A percentile compares a stretch with the other conserved stretches of the same genome.
Conservation (phyloP, 2,888 invertebrate species). For the Flabesymbios commensalis region DNA sequence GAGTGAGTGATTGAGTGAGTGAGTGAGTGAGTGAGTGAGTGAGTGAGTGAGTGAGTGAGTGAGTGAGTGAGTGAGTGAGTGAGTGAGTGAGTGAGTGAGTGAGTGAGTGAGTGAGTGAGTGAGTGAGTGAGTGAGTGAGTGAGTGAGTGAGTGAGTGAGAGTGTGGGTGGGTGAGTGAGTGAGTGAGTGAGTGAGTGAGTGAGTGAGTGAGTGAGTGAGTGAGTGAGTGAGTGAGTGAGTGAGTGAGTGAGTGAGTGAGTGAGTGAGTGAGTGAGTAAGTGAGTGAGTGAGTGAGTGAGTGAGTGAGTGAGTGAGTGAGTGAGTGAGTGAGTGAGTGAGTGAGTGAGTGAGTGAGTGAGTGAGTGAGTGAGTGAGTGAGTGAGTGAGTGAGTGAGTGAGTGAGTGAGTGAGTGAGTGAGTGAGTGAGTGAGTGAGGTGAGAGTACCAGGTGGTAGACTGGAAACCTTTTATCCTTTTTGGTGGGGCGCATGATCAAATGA, state of each 20-base stretch:
- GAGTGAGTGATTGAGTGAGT: no score
- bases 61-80: conserved; percentile 12
- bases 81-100: conserved; percentile 10
- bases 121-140: neutral
- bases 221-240: neutral
- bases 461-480: no score
- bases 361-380: neutral
- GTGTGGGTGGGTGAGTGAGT: neutral
- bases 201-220: neutral
- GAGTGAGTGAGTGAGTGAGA: neutral
- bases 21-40: conserved; percentile 11
- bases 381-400: neutral
- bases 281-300: neutral
- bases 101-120: conserved; percentile 5
- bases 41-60: conserved; percentile 12
- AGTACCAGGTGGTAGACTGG: no score
- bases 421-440: neutral
- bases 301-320: neutral
- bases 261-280: neutral
- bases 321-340: neutral
- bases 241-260: neutral
- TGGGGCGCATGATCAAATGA: no score
- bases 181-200: neutral
- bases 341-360: neutral
- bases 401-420: neutral